These are phyloP conservation scores for Diplogasteroides magnus DNA, from an alignment of 1,140 invertebrate species.

Conservation along the genomic window DNA sequence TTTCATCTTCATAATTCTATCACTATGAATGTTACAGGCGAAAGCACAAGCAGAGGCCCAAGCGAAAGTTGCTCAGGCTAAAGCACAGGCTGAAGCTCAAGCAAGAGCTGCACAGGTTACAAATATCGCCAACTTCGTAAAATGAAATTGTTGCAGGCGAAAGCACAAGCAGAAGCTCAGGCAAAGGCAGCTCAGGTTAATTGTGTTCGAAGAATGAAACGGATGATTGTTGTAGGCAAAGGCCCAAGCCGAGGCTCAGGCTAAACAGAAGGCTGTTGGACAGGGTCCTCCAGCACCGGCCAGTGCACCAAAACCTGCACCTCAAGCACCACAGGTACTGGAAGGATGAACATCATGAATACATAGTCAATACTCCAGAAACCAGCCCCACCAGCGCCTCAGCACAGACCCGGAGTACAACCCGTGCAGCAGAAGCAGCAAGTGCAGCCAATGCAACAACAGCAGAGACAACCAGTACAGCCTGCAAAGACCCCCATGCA, in stretches of 20 bases:
- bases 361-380: too few species aligned
- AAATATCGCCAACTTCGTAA: too few species aligned
- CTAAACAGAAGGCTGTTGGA: constrained; percentile 10
- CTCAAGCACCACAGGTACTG: too few species aligned
- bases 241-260: not conserved
- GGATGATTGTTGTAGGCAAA: not conserved
- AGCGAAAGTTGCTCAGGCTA: constrained; percentile 14
- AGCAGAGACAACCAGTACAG: not conserved
- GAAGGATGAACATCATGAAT: too few species aligned
- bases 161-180: constrained; percentile 14
- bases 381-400: constrained; percentile 1
- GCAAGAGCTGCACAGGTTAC: constrained; percentile 8
- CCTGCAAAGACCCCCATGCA: too few species aligned
- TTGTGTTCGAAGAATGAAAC: not conserved
- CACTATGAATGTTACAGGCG: too few species aligned
- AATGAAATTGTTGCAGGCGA: too few species aligned
- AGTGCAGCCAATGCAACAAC: constrained; percentile 4
- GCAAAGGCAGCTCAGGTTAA: not conserved
- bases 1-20: too few species aligned
- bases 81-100: constrained; percentile 24
- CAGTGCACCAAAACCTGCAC: not conserved
- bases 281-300: not conserved
- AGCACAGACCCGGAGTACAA: not conserved
- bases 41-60: constrained; percentile 23
- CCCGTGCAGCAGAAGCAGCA: too few species aligned